phyloP scores from a whole-genome alignment of 2,888 invertebrate genomes.

The Melanophora roralis region DNA sequence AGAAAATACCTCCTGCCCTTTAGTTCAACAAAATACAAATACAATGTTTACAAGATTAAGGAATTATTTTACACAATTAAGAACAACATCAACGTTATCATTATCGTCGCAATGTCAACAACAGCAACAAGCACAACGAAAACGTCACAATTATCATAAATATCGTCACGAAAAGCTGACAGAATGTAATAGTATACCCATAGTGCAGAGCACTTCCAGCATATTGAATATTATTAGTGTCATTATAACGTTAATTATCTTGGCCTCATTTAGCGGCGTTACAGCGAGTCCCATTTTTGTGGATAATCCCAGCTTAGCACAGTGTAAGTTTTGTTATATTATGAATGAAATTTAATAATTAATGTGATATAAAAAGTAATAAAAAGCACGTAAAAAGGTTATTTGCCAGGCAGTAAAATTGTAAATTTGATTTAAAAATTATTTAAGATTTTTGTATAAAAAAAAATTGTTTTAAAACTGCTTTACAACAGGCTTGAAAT shows the following conservation, averaged over 20 bases:
- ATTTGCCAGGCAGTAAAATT: too few species aligned
- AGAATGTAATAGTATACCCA: conserved; percentile 48
- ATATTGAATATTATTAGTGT: conserved; percentile 33
- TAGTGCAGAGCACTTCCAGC: conserved; percentile 36
- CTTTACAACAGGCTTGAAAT: too few species aligned
- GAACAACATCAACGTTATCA: conserved; percentile 27
- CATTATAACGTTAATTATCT: conserved; percentile 44
- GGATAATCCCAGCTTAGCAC: conserved; percentile 77
- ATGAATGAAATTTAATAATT: too few species aligned
- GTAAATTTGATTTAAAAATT: too few species aligned
- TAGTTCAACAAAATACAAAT: conserved; percentile 31
- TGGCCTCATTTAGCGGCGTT: conserved; percentile 63
- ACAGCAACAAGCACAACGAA: conserved; percentile 30
- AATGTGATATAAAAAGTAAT: too few species aligned
- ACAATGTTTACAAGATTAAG: conserved; percentile 53
- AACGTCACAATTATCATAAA: conserved; percentile 29
- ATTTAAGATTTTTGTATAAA: too few species aligned
- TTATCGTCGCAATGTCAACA: conserved; percentile 24
- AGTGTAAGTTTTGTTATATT: conserved; percentile 73
- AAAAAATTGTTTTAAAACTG: too few species aligned
- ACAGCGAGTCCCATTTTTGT: conserved; percentile 75
- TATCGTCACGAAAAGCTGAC: conserved; percentile 55
- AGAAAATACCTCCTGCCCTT: conserved; percentile 53
- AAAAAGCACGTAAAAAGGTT: too few species aligned
- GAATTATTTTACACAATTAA: conserved; percentile 51